Base-by-base conservation (phyloP, 2,113 vertebrate genomes). In the Cygnus atratus region DNA sequence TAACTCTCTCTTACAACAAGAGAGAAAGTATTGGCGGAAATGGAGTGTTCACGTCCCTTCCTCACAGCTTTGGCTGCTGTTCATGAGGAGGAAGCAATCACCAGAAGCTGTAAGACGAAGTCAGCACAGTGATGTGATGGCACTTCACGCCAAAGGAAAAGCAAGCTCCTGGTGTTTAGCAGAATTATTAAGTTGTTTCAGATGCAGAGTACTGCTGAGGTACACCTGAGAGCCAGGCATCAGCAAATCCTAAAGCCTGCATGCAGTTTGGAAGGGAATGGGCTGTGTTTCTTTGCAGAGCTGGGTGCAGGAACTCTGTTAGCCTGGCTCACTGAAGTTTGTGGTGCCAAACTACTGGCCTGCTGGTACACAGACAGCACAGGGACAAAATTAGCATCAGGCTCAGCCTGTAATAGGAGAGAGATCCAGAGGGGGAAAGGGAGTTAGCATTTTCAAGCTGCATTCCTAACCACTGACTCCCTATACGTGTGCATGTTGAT, bases 401-500 rank as follows among this genome's bases (percentile, higher is more conserved):
- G 20, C 13, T 65, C 55, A 80, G 29, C 11, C 19, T 83, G 37
- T 13, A 68, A 37, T 1, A 77, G 25, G 15, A 66, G n/a, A 48
- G 41, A 76, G 28, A 43, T 52, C 41, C 46, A 55, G 44, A 52
- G 21, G 83, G 21, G 43, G 44, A 48, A 74, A 79, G 22, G 13
- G 39, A 48, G 7, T 43, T 43, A 26, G 20, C 25, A 10, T 91
- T 80, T 71, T 73, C 63, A 29, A 59, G 59, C 71, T 80, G 29
- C 52, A n/a, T 91, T 91, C 79, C 72, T 52, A 74, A 43, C 39
- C 68, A 67, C 46, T 63, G 79, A 43, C 37, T 83, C 0, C 1
- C 26, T 87, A 6, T 46, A 7, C 10, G 55, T 5, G 50, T 33
- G 28, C 39, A n/a, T 0, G 0, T 6, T 43, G 83, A 75, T 73